phyloP scores from a whole-genome alignment of 2,797 vertebrate genomes.

The Botia kubotai region DNA sequence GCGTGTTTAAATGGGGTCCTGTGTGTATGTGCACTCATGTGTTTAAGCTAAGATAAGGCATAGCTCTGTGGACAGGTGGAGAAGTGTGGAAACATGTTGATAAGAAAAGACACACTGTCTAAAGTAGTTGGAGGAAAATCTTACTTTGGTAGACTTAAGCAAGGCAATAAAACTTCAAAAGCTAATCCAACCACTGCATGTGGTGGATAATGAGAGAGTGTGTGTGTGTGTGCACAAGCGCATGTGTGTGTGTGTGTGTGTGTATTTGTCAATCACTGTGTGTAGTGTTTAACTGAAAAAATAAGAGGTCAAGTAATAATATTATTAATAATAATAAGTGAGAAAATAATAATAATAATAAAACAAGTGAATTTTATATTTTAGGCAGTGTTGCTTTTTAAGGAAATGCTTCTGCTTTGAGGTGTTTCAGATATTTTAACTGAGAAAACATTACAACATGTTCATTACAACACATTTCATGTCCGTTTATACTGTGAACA shows the following conservation, averaged over 20 bases:
- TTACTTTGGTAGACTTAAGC: constrained; percentile 48
- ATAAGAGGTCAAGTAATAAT: no score
- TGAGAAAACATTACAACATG: no score
- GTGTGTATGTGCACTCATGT: constrained; percentile 19
- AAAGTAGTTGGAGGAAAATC: constrained; percentile 31
- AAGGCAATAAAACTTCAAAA: constrained; percentile 53
- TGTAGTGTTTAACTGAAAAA: background rate
- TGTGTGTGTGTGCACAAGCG: background rate
- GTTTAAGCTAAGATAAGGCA: constrained; percentile 28
- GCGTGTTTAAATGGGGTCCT: constrained; percentile 21
- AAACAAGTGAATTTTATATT: no score
- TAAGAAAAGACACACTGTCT: constrained; percentile 47
- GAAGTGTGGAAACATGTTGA: constrained; percentile 50
- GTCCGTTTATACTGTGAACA: constrained; percentile 1
- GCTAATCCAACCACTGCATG: constrained; percentile 54
- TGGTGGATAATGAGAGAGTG: constrained; percentile 50
- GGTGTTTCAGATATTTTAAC: no score
- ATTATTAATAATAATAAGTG: no score
- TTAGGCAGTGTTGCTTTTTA: no score
- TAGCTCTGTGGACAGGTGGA: constrained; percentile 41
- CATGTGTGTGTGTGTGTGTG: background rate
- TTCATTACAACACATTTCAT: background rate
- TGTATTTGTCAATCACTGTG: background rate
- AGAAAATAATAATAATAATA: no score
- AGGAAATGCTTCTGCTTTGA: no score